Evolutionary conservation across 2,113 vertebrate species (phyloP).

Genomic region (Polyodon spathula): DNA sequence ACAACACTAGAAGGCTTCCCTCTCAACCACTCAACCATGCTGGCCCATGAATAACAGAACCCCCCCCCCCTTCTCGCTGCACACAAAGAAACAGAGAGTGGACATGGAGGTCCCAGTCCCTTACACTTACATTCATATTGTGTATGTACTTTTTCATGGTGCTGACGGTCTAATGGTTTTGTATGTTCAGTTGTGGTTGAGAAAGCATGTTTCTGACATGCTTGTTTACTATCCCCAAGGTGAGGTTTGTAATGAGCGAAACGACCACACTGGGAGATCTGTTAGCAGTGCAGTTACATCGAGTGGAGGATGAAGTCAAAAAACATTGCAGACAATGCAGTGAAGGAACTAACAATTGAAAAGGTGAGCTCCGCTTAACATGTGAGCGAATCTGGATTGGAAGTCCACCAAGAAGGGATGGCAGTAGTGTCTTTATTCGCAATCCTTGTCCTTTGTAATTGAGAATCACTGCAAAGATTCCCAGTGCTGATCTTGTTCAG

Average conservation of each 20-base stretch:
- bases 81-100: too few species aligned
- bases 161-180: too few species aligned
- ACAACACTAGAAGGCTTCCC: too few species aligned
- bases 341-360: constrained; percentile 62
- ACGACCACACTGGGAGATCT: constrained; percentile 49
- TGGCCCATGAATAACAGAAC: too few species aligned
- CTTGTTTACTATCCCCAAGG: constrained; percentile 31
- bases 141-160: too few species aligned
- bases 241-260: constrained; percentile 54
- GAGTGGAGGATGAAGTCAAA: constrained; percentile 66
- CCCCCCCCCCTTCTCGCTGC: too few species aligned
- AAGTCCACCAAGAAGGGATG: not conserved
- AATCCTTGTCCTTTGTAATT: not conserved
- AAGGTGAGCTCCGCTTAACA: constrained; percentile 32
- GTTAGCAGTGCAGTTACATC: constrained; percentile 54
- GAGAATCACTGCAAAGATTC: not conserved
- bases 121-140: too few species aligned
- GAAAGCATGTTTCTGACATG: not conserved
- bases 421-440: not conserved
- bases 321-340: constrained; percentile 59
- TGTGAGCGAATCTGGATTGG: not conserved
- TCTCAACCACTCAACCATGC: too few species aligned
- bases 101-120: too few species aligned
- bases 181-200: too few species aligned
- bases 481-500: too few species aligned